phyloP scores from a whole-genome alignment of 2,113 vertebrate genomes.

The Probosciger aterrimus region DNA sequence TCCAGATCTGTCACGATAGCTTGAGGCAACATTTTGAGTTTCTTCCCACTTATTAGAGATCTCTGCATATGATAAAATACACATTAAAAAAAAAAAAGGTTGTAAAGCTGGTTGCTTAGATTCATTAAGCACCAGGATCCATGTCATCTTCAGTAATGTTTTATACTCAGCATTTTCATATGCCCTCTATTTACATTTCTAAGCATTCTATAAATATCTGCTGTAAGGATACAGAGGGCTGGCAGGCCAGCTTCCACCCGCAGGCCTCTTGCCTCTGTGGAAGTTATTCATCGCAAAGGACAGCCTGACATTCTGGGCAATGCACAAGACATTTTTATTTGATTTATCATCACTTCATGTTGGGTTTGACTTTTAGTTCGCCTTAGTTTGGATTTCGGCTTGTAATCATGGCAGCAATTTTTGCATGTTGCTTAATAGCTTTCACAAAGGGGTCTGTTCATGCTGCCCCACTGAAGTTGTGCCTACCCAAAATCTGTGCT shows the following conservation, averaged over 20 bases:
- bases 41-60: neutral
- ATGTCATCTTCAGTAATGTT: slow-evolving; percentile 20
- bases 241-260: neutral
- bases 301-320: slow-evolving; percentile 11
- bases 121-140: slow-evolving; percentile 6
- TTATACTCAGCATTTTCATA: slow-evolving; percentile 35
- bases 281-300: slow-evolving; percentile 4
- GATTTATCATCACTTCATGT: neutral
- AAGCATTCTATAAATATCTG: slow-evolving; percentile 47
- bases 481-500: neutral
- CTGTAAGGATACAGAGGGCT: neutral
- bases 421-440: neutral
- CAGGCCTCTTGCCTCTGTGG: neutral
- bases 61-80: neutral
- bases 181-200: slow-evolving; percentile 53
- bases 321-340: neutral
- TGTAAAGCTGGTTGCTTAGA: slow-evolving; percentile 17
- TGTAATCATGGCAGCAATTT: neutral
- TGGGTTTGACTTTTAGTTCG: neutral
- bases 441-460: neutral
- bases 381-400: neutral
- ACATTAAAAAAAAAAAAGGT: neutral
- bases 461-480: neutral
- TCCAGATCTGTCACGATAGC: neutral
- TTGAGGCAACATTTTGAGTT: neutral